Evolutionary conservation across 1,140 invertebrate genomes (phyloP), one percentile per base, ranked within the genome.

Genomic region (Hyphantria cunea): DNA sequence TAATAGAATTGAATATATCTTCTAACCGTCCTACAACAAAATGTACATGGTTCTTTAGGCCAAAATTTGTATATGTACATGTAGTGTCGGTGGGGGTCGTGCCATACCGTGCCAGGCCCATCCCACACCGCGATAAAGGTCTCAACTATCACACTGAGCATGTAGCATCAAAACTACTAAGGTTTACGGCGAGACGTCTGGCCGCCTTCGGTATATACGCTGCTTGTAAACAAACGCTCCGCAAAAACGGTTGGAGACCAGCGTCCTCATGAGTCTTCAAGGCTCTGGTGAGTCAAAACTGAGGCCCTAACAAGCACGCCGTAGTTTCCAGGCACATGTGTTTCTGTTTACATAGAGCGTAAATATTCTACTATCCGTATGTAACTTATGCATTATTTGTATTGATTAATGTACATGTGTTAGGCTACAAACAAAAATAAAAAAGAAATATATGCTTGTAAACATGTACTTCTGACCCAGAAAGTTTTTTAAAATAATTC

Each of bases 91-190:
- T 64, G 74, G 72, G 72, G 70, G 77, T 54, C 80, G 86, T 89
- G 81, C 83, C 86, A 80, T 78, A 83, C 82, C 71, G 86, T 89
- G 76, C 84, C 86, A 83, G 82, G 61, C 68, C 69, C 62, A 72
- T 76, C 69, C 68, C 68, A 68, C 68, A 66, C 79, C 81, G 63
- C 77, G 73, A 82, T 79, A 81, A 83, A 82, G 76, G 82, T 78
- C 73, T 81, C 80, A 87, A 83, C 82, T 86, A 83, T 87, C 78
- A 87, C 83, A 87, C 83, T 78, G 67, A 72, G 56, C 74, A 67
- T 70, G 76, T 79, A 78, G 84, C 82, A 78, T 82, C 86, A 85
- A 89, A 89, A 89, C 82, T 83, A 82, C 79, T 83, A 81, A 85
- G 85, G 84, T 69, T 81, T 83, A 64, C 70, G 62, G 54, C 74